Conservation (phyloP, 2,888 invertebrate species). For the Brassicogethes aeneus region DNA sequence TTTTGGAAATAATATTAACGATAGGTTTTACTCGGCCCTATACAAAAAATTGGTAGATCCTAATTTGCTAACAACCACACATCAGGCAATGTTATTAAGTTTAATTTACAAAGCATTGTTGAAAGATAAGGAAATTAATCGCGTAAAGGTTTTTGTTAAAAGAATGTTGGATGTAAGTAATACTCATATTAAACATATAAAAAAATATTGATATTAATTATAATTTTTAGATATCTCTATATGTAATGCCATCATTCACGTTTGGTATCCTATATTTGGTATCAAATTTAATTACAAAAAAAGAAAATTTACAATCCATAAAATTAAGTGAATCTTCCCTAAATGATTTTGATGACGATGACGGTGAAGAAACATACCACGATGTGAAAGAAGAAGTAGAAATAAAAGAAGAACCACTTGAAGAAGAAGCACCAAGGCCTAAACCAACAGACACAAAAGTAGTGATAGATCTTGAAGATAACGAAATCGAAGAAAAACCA, state of each 20-base stretch:
- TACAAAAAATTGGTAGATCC: constrained; percentile 80
- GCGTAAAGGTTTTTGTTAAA: constrained; percentile 81
- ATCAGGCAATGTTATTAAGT: constrained; percentile 74
- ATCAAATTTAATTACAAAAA: constrained; percentile 53
- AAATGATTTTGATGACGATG: constrained; percentile 18
- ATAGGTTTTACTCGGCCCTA: constrained; percentile 76
- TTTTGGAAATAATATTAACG: constrained; percentile 42
- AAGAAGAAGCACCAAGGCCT: constrained; percentile 14
- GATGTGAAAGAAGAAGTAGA: constrained; percentile 28
- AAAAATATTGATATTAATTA: too few relatives aligned
- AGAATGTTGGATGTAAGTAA: constrained; percentile 58
- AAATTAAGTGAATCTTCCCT: neutral
- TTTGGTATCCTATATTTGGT: constrained; percentile 77
- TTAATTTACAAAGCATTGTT: constrained; percentile 78
- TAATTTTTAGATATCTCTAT: constrained; percentile 49
- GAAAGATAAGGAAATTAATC: constrained; percentile 59
- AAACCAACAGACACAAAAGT: constrained; percentile 26
- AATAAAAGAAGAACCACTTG: constrained; percentile 22
- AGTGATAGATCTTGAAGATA: constrained; percentile 28
- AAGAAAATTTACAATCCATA: constrained; percentile 23
- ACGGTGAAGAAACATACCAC: constrained; percentile 28
- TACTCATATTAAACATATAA: too few relatives aligned
- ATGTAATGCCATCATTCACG: constrained; percentile 65
- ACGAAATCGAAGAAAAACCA: constrained; percentile 26
- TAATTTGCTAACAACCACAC: constrained; percentile 57